A percentile compares a stretch with the other conserved stretches of the same genome.
These are phyloP conservation scores for Anthophora plumipes DNA, from an alignment of 2,888 invertebrate species.

Conservation along the genomic window DNA sequence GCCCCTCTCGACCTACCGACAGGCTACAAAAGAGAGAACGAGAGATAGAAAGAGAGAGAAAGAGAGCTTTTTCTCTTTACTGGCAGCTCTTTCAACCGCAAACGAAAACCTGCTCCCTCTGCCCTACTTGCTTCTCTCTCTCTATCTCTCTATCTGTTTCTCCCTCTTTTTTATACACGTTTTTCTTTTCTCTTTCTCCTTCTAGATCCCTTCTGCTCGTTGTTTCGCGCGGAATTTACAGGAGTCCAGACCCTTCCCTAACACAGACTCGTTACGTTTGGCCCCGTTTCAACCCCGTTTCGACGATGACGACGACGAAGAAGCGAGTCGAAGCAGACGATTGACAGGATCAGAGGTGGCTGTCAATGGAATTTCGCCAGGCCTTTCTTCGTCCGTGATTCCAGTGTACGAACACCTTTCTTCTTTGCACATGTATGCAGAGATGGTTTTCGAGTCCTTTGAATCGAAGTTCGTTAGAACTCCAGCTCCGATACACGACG, in stretches of 20 bases:
- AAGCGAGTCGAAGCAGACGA: background rate
- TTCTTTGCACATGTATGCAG: background rate
- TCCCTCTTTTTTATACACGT: too few species aligned
- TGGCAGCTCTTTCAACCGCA: constrained; percentile 61
- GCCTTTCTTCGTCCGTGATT: background rate
- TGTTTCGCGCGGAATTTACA: constrained; percentile 13
- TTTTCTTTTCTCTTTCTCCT: background rate
- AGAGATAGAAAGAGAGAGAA: background rate
- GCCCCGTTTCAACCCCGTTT: constrained; percentile 19
- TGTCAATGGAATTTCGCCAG: constrained; percentile 8
- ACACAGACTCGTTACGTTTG: background rate
- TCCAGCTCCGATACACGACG: background rate
- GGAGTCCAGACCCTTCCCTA: background rate
- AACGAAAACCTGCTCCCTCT: constrained; percentile 58
- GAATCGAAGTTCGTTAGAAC: background rate
- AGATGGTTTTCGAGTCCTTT: background rate
- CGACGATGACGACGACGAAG: too few species aligned
- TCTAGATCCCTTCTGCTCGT: constrained; percentile 5
- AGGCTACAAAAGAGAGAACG: constrained; percentile 3
- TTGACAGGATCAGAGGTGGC: constrained; percentile 8
- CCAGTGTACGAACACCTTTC: too few species aligned
- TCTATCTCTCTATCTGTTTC: background rate
- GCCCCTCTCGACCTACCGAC: constrained; percentile 58
- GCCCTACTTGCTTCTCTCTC: constrained; percentile 46
- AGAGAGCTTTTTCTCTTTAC: constrained; percentile 53